phyloP scores from a whole-genome alignment of 2,113 vertebrate species.

The Panthera tigris region DNA sequence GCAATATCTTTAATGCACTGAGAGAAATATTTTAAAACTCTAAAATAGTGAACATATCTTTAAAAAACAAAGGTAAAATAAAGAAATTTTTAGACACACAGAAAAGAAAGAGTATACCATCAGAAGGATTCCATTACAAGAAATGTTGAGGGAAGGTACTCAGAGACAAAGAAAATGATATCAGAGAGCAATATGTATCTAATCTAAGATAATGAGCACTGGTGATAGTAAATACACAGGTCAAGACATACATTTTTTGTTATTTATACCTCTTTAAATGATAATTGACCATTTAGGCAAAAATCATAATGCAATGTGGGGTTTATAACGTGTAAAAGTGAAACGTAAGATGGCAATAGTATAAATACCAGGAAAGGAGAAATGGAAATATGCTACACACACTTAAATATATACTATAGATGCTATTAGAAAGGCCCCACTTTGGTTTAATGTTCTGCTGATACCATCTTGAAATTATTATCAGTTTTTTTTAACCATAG shows the following conservation, averaged over 20 bases:
- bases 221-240: background rate
- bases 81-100: background rate
- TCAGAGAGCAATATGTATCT: background rate
- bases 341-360: background rate
- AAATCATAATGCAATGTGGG: background rate
- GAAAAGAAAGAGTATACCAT: background rate
- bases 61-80: conserved; percentile 1
- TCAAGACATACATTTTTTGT: background rate
- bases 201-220: background rate
- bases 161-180: background rate
- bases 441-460: background rate
- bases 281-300: background rate
- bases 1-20: background rate
- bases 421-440: background rate
- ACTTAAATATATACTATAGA: background rate
- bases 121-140: background rate
- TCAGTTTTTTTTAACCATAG: background rate
- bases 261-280: background rate
- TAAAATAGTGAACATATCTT: background rate
- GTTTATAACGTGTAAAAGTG: background rate
- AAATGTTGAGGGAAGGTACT: background rate
- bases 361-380: background rate
- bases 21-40: background rate
- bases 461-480: background rate
- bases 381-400: background rate